These are phyloP conservation scores for Toxotes jaculatrix DNA, from an alignment of 2,113 vertebrate species.

Conservation along the genomic window DNA sequence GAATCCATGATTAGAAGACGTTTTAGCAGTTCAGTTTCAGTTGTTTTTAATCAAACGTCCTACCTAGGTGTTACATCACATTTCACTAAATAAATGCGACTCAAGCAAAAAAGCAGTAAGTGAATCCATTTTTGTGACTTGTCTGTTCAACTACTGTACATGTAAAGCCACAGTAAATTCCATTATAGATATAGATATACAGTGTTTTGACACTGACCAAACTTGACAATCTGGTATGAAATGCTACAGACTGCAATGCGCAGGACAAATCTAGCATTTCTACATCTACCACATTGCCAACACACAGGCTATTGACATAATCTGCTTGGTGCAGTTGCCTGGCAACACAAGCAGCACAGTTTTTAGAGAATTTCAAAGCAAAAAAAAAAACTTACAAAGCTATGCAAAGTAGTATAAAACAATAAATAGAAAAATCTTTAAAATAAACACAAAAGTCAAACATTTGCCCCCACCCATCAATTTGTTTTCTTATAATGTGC, in stretches of 20 bases:
- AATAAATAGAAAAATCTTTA: conserved; percentile 80
- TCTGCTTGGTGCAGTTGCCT: conserved; percentile 80
- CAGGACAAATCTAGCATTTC: conserved; percentile 80
- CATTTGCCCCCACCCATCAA: conserved; percentile 22
- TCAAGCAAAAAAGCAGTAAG: conserved; percentile 71
- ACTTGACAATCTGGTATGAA: conserved; percentile 73
- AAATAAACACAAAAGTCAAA: conserved; percentile 66
- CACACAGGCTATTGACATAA: conserved; percentile 79
- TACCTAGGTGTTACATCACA: conserved; percentile 79
- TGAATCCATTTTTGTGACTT: conserved; percentile 73
- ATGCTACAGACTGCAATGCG: conserved; percentile 78
- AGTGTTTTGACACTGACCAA: conserved; percentile 75
- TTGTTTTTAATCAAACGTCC: conserved; percentile 70
- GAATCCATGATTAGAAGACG: conserved; percentile 57
- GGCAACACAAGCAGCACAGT: conserved; percentile 77
- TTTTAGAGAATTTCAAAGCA: conserved; percentile 73
- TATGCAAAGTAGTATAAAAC: conserved; percentile 81
- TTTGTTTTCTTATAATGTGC: conserved; percentile 48
- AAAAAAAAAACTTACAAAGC: conserved; percentile 69
- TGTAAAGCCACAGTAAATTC: conserved; percentile 71
- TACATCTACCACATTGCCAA: conserved; percentile 79
- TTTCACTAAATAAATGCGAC: conserved; percentile 81
- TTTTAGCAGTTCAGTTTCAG: conserved; percentile 47
- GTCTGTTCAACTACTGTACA: conserved; percentile 72
- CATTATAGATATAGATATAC: conserved; percentile 75